Evolutionary conservation across 92 coral and sea anemone species (phyloP).

Genomic region (Diadumene lineata): DNA sequence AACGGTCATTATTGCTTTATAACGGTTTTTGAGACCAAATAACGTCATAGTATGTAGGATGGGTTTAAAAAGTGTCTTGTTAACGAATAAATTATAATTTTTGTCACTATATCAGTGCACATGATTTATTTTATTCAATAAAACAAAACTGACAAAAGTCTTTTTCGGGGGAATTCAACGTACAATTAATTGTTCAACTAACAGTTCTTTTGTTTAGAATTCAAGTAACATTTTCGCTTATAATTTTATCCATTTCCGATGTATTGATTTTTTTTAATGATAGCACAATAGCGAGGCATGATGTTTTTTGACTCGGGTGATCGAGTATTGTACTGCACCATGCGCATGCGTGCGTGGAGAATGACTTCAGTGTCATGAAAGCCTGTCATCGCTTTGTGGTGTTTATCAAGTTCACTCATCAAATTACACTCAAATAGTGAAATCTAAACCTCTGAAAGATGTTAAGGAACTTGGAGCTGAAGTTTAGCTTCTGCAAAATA

Average conservation of each 20-base stretch:
- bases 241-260: constrained; percentile 25
- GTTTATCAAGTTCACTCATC: constrained; percentile 26
- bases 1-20: not conserved
- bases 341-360: constrained; percentile 8
- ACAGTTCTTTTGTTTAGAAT: not conserved
- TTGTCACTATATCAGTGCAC: too few relatives aligned
- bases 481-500: not conserved
- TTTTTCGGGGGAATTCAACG: constrained; percentile 2
- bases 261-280: not conserved
- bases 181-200: not conserved
- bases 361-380: not conserved
- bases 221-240: constrained; percentile 8
- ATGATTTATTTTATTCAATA: too few relatives aligned
- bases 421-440: constrained; percentile 17
- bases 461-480: constrained; percentile 7
- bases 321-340: not conserved
- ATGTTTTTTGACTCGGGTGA: constrained; percentile 23
- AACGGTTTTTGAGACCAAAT: not conserved
- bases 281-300: not conserved
- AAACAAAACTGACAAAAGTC: too few relatives aligned
- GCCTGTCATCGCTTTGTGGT: constrained; percentile 27
- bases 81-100: too few relatives aligned
- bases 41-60: not conserved
- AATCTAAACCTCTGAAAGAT: constrained; percentile 20
- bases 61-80: too few relatives aligned